phyloP scores from a whole-genome alignment of 2,797 vertebrate species.

The Nasua narica region DNA sequence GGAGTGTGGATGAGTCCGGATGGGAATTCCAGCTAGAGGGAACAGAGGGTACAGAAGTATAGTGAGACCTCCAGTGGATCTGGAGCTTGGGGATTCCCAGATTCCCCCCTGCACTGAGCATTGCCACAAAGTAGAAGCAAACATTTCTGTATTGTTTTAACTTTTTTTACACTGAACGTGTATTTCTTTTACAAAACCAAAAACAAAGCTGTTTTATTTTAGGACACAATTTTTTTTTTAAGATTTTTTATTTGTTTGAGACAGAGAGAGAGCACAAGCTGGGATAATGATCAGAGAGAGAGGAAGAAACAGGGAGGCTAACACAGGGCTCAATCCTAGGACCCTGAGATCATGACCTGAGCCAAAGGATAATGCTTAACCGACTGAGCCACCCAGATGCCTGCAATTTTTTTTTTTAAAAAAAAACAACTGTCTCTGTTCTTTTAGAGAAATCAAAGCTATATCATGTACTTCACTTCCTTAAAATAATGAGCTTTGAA shows the following conservation, averaged over 20 bases:
- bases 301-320: too few relatives aligned
- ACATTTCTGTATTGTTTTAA: neutral
- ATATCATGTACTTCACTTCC: neutral
- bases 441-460: conserved; percentile 35
- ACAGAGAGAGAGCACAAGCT: accelerated
- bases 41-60: neutral
- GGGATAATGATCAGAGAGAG: too few relatives aligned
- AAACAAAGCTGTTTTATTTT: neutral
- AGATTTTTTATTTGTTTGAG: too few relatives aligned
- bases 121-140: neutral
- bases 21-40: neutral
- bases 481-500: conserved; percentile 25
- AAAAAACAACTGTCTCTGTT: neutral
- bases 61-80: neutral
- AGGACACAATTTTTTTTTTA: neutral
- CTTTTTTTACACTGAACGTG: neutral
- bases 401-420: neutral
- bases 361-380: too few relatives aligned
- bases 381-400: too few relatives aligned
- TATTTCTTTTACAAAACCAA: neutral
- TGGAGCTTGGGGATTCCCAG: neutral
- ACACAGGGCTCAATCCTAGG: too few relatives aligned
- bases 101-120: neutral
- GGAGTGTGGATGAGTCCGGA: neutral
- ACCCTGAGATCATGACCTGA: too few relatives aligned